phyloP scores from a whole-genome alignment of 2,888 invertebrate genomes.

The Ennomos quercinarius region DNA sequence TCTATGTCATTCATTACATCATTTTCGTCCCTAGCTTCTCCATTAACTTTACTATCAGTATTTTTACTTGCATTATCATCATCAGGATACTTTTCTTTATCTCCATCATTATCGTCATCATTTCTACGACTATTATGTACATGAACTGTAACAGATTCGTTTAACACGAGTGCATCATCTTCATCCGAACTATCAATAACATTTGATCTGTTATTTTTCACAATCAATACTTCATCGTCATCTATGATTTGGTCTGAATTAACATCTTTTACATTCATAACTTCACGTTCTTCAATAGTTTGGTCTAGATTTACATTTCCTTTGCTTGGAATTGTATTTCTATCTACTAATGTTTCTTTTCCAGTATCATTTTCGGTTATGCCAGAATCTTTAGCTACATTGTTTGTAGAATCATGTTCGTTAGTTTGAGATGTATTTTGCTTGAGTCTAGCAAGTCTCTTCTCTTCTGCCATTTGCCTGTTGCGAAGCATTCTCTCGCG shows the following conservation, averaged over 20 bases:
- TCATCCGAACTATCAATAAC: conserved; percentile 49
- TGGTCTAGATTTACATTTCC: too few relatives aligned
- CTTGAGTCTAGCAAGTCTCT: conserved; percentile 82
- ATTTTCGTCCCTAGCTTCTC: not conserved
- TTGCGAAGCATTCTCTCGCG: conserved; percentile 89
- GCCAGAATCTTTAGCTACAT: not conserved
- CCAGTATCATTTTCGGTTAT: not conserved
- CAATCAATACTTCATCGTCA: conserved; percentile 6
- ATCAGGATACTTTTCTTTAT: too few relatives aligned
- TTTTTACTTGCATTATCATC: too few relatives aligned
- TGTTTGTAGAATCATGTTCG: not conserved
- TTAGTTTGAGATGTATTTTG: conserved; percentile 43
- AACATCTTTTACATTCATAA: not conserved
- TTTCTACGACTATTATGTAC: conserved; percentile 38
- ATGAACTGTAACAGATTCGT: conserved; percentile 48
- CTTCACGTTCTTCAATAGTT: not conserved
- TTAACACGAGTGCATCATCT: conserved; percentile 45
- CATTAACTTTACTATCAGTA: too few relatives aligned
- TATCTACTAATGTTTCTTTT: not conserved
- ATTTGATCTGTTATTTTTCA: conserved; percentile 21
- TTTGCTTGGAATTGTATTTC: not conserved
- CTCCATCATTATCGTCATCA: conserved; percentile 17
- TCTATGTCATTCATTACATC: conserved; percentile 12
- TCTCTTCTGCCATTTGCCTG: conserved; percentile 87
- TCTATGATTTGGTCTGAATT: not conserved